Percentiles rank a stretch among this genome's conserved stretches.
Evolutionary conservation across 2,888 invertebrate genomes (phyloP).

Genomic region (Harpalus rufipes): DNA sequence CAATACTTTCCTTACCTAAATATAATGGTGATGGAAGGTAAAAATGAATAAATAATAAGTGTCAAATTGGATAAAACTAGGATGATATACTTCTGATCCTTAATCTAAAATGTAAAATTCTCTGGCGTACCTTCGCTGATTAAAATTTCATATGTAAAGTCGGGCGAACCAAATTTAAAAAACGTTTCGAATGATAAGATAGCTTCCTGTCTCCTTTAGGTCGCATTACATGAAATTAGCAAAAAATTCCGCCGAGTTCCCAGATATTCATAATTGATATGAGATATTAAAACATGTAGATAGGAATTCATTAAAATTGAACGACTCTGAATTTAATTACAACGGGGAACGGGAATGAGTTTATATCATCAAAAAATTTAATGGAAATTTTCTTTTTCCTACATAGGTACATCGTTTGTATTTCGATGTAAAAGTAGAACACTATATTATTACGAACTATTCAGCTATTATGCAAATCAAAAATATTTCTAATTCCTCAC

Average conservation of each 20-base stretch:
- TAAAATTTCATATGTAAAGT: slow-evolving; percentile 17
- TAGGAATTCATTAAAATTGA: slow-evolving; percentile 21
- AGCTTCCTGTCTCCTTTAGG: neutral
- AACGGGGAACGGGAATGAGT: neutral
- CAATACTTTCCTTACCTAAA: too few species aligned
- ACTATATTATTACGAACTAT: too few species aligned
- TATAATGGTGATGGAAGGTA: too few species aligned
- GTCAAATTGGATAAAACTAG: neutral
- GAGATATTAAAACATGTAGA: slow-evolving; percentile 11
- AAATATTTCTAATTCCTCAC: too few species aligned
- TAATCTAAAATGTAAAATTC: neutral
- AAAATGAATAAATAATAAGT: slow-evolving; percentile 4
- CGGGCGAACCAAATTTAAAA: slow-evolving; percentile 16
- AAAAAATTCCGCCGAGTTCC: neutral
- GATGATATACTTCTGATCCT: neutral
- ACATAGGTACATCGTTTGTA: neutral
- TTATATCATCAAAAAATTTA: neutral
- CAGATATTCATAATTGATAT: slow-evolving; percentile 9
- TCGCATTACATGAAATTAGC: slow-evolving; percentile 16
- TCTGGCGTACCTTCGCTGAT: neutral
- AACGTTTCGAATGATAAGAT: slow-evolving; percentile 26
- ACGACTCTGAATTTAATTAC: slow-evolving; percentile 15
- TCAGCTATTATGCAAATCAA: too few species aligned
- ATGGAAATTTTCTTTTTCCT: neutral
- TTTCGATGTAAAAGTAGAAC: too few species aligned